Evolutionary conservation across 2,888 invertebrate genomes (phyloP), one percentile per base, ranked within the genome.

Genomic region (Tholera decimalis): DNA sequence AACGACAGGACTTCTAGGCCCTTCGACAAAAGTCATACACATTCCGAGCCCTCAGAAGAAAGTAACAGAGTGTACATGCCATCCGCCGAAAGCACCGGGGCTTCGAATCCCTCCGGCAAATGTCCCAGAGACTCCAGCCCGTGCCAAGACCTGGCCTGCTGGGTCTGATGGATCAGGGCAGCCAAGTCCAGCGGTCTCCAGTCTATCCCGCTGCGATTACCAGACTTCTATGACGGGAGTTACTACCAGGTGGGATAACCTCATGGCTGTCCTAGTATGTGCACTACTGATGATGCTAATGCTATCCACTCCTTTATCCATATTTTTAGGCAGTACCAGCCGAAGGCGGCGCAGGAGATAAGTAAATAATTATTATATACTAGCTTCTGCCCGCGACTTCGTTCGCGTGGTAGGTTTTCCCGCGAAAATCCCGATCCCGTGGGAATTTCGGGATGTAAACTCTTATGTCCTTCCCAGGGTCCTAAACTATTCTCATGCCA

Each of bases 211-310:
- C 28, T 18, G 24, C 0, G 69, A 77, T 8, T 47, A 54, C 11
- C 15, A 26, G 33, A 24, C 15, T 8, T 22, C 63, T 8, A 4
- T 57, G 30, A 18, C 22, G 11, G 43, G 60, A 0, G 6, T 76
- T 11, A 8, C 79, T 18, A 70, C 37, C 28, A 66, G 80, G 15
- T 87, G 85, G 85, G 82, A 91, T 57, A 85, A 80, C 49, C 65
- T 91, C 8, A 69, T 86, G 11, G 53, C 85, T 11, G 67, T 91
- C 28, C 49, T 91, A 8, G 78, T 89, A 13, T 75, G 85, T 56
- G 83, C 79, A 2, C 57, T 88, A 61, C 47, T 88, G n/a, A 49
- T 89, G 18, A 70, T 86, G 18, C 41, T 90, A n/a, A 24, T 88
- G 6, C 22, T 91, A 15, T 79, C 88, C 2, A 67, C 85, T 28